A percentile compares a stretch with the other conserved stretches of the same genome.
Conservation (phyloP, 2,113 vertebrate species). For the Talpa occidentalis region DNA sequence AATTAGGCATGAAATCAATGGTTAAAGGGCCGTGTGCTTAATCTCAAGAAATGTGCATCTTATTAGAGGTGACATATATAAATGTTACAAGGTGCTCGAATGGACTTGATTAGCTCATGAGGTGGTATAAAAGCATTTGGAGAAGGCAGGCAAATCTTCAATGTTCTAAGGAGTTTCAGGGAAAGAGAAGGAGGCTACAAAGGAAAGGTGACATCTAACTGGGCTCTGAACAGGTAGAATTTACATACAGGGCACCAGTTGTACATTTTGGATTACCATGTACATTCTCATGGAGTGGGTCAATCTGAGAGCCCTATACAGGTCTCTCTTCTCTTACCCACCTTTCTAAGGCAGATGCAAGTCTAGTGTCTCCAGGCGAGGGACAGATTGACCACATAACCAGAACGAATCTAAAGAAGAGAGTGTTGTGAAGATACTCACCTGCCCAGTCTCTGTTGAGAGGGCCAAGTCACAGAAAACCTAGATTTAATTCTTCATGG, state of each 20-base stretch:
- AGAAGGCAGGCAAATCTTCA: not conserved
- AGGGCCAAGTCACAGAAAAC: not conserved
- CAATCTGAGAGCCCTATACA: not conserved
- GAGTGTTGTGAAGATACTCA: not conserved
- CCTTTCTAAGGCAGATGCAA: not conserved
- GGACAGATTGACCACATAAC: not conserved
- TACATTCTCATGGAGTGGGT: not conserved
- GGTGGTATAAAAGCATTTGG: not conserved
- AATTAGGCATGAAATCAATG: not conserved
- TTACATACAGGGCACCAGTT: not conserved
- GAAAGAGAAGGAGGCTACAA: not conserved
- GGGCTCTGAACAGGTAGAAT: not conserved
- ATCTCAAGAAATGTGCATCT: constrained; percentile 1
- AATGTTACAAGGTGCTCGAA: not conserved
- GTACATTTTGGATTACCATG: not conserved
- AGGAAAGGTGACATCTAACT: not conserved
- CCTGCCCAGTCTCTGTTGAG: not conserved
- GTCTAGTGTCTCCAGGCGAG: not conserved
- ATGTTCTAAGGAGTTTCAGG: not conserved
- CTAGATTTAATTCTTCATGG: not conserved
- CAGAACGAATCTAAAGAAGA: not conserved
- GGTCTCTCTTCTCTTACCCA: not conserved
- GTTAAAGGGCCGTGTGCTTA: not conserved
- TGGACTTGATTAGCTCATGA: not conserved
- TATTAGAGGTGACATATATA: not conserved